Evolutionary conservation across 2,888 invertebrate genomes (phyloP), one percentile per base, ranked within the genome.

Genomic region (Eumerus sabulonum): DNA sequence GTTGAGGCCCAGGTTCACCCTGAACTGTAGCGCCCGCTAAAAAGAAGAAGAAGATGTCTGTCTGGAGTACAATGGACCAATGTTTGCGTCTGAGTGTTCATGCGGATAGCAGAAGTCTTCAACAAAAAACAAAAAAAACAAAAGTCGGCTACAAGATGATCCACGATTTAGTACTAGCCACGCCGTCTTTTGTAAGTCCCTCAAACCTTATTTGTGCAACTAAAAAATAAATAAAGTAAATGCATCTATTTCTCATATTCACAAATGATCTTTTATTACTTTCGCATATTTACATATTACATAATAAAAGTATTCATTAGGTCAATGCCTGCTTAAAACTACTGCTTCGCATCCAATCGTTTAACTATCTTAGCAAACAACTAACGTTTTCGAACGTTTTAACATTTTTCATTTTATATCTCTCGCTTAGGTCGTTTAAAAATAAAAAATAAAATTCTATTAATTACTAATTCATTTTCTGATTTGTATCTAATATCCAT

Each of bases 241-340:
- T 27, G 27, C 7, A 4, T 27, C 27, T 27, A 9, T 9, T n/a
- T 27, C 82, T 17, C 81, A 68, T 79, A 83, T 83, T 48, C 82
- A 83, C 83, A 84, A 84, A 12, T 62, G 27, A 27, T 71, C 59
- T 74, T 70, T 56, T 66, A 50, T 57, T 44, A 36, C 53, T 54
- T 79, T 27, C 63, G 56, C 59, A 70, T 74, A 79, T 73, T 76
- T 81, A 81, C 81, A 81, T 70, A 56, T 72, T 76, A 48, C 38
- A 62, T 48, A 12, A 67, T 67, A 42, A 56, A 50, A 57, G 38
- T 63, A 62, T 56, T 60, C 57, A 47, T 19, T 40, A 66, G 44
- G 59, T 62, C 7, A 38, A 40, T 66, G 47, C 4, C 40, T 40
- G 18, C 17, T 4, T 27, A 18, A 5, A 38, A 40, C 35, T 57